Evolutionary conservation across 2,888 invertebrate species (phyloP), one percentile per base, ranked within the genome.

Genomic region (Drosophila mayaguana): DNA sequence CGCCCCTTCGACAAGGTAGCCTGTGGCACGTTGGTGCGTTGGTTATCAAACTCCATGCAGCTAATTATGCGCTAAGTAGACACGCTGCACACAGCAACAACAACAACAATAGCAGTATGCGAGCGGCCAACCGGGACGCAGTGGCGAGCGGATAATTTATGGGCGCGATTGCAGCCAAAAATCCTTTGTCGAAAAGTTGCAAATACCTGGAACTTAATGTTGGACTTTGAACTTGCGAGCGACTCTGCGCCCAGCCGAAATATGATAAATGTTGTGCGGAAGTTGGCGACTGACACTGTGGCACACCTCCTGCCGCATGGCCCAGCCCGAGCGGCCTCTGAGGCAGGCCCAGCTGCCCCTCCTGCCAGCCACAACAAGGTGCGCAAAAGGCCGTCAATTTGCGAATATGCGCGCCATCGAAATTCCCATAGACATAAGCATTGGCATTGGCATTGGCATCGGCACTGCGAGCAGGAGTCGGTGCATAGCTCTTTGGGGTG

Each of bases 21-120:
- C 46, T n/a, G 46, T 11, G 28, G n/a, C 16, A 53, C 53, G 65
- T 72, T 63, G 63, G 66, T 42, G 56, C 42, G 61, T 54, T 48
- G 40, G 75, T 57, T 74, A 74, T 79, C 86, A 80, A 74, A 83
- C 80, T 88, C 80, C 73, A 84, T 83, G 83, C 86, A 81, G 85
- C 89, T 89, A 86, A 89, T 86, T 87, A 86, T 86, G 88, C 85
- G 88, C 85, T 86, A 86, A 89, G 88, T 89, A 89, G 89, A 89
- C 82, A 74, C 67, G 46, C 67, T 66, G 78, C 69, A 75, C 51
- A 18, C 63, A 60, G 28, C 40, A 63, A 16, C 16, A 63, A 59
- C 40, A 71, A 28, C 62, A 70, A 53, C 48, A 65, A 36, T 48
- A 34, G 36, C n/a, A 9, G 32, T 32, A 32, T 32, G 9, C 9